These are phyloP conservation scores for Pomacea maculata DNA, from an alignment of 1,140 invertebrate species.

Conservation along the genomic window DNA sequence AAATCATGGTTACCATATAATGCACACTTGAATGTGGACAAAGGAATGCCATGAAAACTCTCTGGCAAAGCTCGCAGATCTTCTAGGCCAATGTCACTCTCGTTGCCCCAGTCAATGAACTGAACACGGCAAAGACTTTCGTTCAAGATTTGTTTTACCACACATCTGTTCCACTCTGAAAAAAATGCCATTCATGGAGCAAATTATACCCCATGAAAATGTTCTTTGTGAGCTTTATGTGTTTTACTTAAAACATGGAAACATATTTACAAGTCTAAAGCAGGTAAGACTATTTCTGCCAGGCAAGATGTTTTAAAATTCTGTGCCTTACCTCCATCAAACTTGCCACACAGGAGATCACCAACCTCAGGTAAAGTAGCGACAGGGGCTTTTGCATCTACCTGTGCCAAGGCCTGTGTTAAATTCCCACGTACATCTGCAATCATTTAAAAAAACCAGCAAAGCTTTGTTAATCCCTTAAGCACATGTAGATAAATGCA, in stretches of 20 bases:
- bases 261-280: no score
- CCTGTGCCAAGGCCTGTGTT: no score
- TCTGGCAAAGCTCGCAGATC: constrained; percentile 2
- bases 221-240: no score
- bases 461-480: no score
- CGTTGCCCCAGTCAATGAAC: constrained; percentile 37
- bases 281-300: background rate
- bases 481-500: no score
- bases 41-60: background rate
- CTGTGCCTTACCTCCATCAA: background rate
- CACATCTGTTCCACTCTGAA: constrained; percentile 30
- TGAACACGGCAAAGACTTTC: constrained; percentile 3
- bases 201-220: no score
- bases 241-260: no score
- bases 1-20: background rate
- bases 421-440: no score
- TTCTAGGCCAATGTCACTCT: background rate
- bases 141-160: constrained; percentile 20
- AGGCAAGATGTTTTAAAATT: constrained; percentile 2
- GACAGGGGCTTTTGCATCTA: no score
- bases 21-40: background rate
- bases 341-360: constrained; percentile 30
- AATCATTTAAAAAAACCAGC: no score
- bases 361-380: constrained; percentile 1
- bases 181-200: no score